These are phyloP conservation scores for Melanchra persicariae DNA, from an alignment of 2,888 invertebrate species.

Conservation along the genomic window DNA sequence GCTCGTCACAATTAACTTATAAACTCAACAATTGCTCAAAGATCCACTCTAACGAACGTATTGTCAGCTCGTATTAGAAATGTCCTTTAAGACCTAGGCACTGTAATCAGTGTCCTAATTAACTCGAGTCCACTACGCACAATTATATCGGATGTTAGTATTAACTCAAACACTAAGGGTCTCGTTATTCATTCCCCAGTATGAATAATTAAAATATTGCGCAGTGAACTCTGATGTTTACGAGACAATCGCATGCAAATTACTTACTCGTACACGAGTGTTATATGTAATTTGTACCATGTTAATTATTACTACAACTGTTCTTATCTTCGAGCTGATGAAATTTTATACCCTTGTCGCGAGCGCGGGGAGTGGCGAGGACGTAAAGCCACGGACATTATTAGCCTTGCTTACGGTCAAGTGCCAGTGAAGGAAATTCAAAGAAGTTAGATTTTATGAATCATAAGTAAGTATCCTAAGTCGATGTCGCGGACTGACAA, in stretches of 20 bases:
- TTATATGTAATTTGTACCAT: constrained; percentile 75
- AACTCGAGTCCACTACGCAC: constrained; percentile 47
- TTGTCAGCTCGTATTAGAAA: constrained; percentile 33
- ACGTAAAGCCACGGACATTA: constrained; percentile 65
- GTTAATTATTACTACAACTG: constrained; percentile 75
- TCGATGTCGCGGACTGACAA: constrained; percentile 27
- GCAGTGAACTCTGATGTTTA: constrained; percentile 78
- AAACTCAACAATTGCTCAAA: constrained; percentile 50
- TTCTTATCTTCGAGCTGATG: constrained; percentile 73
- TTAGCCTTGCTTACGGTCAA: constrained; percentile 54
- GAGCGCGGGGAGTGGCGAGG: no score
- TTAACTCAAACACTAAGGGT: constrained; percentile 59
- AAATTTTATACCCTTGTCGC: constrained; percentile 77
- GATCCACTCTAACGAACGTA: constrained; percentile 1
- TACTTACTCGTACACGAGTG: constrained; percentile 70
- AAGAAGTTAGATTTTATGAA: constrained; percentile 36
- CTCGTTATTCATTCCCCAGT: constrained; percentile 67
- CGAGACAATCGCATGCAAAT: constrained; percentile 75
- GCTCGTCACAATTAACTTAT: constrained; percentile 65
- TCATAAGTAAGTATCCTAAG: constrained; percentile 23
- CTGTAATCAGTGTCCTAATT: constrained; percentile 51
- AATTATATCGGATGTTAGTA: constrained; percentile 57
- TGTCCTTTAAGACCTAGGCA: constrained; percentile 37
- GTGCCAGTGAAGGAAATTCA: constrained; percentile 29
- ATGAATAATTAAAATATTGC: constrained; percentile 75